Evolutionary conservation across 2,888 invertebrate genomes (phyloP).

Genomic region (Cyaniris semiargus): DNA sequence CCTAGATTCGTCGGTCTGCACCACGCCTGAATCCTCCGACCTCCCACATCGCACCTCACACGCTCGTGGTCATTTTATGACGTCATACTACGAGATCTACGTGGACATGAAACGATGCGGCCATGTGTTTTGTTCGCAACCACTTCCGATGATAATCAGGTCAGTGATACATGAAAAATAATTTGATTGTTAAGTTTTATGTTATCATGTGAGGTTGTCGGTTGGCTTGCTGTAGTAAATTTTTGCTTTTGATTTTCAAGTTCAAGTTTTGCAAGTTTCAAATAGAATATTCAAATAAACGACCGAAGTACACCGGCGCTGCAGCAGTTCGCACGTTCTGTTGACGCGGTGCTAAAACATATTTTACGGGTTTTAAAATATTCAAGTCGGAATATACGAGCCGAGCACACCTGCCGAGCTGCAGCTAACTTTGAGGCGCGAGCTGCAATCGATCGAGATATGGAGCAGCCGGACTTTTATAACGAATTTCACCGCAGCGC

Average conservation of each 20-base stretch:
- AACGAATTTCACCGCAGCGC: background rate
- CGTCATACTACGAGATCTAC: background rate
- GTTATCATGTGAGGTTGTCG: background rate
- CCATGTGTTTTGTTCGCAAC: conserved; percentile 1
- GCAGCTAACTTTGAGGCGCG: background rate
- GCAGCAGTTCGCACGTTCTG: background rate
- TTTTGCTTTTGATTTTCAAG: background rate
- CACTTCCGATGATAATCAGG: background rate
- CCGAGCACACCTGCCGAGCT: background rate
- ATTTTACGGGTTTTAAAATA: conserved; percentile 15
- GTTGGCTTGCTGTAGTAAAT: background rate
- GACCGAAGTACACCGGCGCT: background rate
- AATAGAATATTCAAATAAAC: background rate
- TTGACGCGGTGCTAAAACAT: conserved; percentile 17
- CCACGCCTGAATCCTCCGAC: background rate
- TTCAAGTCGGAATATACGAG: conserved; percentile 5
- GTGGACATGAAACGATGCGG: background rate
- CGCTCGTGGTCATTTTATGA: conserved; percentile 17
- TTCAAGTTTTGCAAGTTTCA: background rate
- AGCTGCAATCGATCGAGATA: conserved; percentile 8
- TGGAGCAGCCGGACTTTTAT: background rate
- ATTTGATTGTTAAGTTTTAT: background rate
- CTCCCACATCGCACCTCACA: conserved; percentile 1
- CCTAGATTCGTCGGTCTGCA: background rate
- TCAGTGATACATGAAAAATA: background rate